These are phyloP conservation scores for Tragelaphus imberbis DNA, from an alignment of 2,113 vertebrate species.

Conservation along the genomic window DNA sequence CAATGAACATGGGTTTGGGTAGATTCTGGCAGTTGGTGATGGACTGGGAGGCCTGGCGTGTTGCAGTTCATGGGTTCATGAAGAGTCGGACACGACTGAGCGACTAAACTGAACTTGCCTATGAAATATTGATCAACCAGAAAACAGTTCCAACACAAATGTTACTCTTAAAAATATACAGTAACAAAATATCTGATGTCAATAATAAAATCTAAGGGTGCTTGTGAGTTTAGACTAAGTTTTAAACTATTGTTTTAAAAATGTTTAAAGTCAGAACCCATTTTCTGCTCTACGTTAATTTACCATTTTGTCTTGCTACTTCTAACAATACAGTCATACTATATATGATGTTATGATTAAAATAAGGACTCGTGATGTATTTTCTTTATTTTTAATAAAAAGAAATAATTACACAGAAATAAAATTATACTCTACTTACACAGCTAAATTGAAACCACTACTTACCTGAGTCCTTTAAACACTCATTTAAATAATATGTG, in stretches of 20 bases:
- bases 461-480: conserved; percentile 40
- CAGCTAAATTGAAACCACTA: neutral
- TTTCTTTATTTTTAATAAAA: conserved; percentile 15
- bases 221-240: neutral
- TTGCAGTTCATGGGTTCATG: accelerated
- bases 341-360: neutral
- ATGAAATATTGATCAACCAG: neutral
- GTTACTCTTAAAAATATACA: neutral
- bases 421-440: conserved; percentile 21
- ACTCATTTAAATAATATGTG: conserved; percentile 28
- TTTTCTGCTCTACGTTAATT: neutral
- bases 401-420: conserved; percentile 17
- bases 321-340: neutral
- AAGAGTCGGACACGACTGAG: neutral
- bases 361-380: neutral
- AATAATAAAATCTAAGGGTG: neutral
- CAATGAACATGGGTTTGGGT: neutral
- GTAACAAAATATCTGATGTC: neutral
- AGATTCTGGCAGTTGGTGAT: neutral
- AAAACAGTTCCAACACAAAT: conserved; percentile 4
- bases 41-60: accelerated
- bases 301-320: neutral
- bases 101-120: neutral
- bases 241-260: neutral
- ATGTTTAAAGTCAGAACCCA: neutral